A percentile compares a stretch with the other conserved stretches of the same genome.
phyloP scores from a whole-genome alignment of 2,888 invertebrate species.

The Sipha maydis region DNA sequence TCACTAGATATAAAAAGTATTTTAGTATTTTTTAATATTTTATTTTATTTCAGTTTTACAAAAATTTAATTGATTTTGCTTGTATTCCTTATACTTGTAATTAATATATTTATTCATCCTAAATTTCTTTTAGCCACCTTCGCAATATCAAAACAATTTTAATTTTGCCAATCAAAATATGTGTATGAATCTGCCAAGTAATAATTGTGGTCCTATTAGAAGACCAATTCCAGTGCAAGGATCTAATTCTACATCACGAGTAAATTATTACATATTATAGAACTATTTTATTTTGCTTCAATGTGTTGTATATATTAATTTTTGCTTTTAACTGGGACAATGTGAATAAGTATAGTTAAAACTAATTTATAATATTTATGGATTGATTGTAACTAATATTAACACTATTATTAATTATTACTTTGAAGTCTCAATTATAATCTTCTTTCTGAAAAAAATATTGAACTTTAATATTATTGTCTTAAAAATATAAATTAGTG shows the following conservation, averaged over 20 bases:
- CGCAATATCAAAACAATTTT: slow-evolving; percentile 51
- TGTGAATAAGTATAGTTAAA: background rate
- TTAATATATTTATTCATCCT: background rate
- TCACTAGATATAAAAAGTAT: background rate
- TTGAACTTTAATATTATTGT: too few relatives aligned
- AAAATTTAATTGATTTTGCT: background rate
- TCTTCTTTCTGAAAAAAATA: too few relatives aligned
- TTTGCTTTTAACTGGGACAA: background rate
- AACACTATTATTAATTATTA: too few relatives aligned
- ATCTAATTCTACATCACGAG: background rate
- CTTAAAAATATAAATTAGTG: too few relatives aligned
- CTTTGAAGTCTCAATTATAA: too few relatives aligned
- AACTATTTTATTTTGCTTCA: background rate
- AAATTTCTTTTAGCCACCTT: slow-evolving; percentile 7
- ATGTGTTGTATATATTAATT: background rate
- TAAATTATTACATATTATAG: slow-evolving; percentile 41
- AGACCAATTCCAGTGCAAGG: slow-evolving; percentile 31
- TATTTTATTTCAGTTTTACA: background rate
- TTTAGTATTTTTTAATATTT: background rate
- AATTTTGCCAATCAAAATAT: slow-evolving; percentile 49
- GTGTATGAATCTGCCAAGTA: slow-evolving; percentile 25
- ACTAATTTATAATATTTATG: too few relatives aligned
- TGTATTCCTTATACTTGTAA: too few relatives aligned
- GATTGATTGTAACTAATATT: too few relatives aligned
- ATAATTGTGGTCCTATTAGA: slow-evolving; percentile 28